Conservation (phyloP, 1,140 invertebrate species). For the Drosophila tani region DNA sequence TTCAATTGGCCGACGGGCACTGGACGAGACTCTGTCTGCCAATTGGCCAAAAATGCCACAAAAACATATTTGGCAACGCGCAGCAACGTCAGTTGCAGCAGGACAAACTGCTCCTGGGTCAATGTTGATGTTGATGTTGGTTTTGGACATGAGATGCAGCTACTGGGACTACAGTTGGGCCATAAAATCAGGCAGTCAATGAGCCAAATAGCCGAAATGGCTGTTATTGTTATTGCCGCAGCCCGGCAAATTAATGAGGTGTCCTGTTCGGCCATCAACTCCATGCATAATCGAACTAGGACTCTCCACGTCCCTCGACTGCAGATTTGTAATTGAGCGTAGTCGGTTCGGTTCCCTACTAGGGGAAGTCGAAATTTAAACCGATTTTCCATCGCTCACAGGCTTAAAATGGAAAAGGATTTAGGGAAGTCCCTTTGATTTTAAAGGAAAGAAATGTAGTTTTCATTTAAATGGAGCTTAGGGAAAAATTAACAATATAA, state of each 20-base stretch:
- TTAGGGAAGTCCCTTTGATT: background rate
- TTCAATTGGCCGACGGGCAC: slow-evolving; percentile 61
- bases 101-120: slow-evolving; percentile 64
- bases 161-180: slow-evolving; percentile 14
- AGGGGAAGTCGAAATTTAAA: slow-evolving; percentile 4
- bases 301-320: slow-evolving; percentile 18
- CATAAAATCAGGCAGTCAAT: slow-evolving; percentile 81
- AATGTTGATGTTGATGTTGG: slow-evolving; percentile 75
- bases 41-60: slow-evolving; percentile 82
- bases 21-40: slow-evolving; percentile 49
- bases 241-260: slow-evolving; percentile 76
- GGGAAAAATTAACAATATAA: no score
- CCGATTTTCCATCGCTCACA: slow-evolving; percentile 7
- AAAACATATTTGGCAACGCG: slow-evolving; percentile 76
- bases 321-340: slow-evolving; percentile 55
- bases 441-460: background rate
- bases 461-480: no score
- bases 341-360: background rate
- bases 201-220: slow-evolving; percentile 74
- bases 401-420: slow-evolving; percentile 6
- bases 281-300: slow-evolving; percentile 28
- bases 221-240: slow-evolving; percentile 77
- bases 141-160: slow-evolving; percentile 54
- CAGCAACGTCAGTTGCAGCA: slow-evolving; percentile 29
- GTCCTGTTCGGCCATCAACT: slow-evolving; percentile 57